A percentile compares a stretch with the other conserved stretches of the same genome.
Conservation (phyloP, 2,113 vertebrate genomes). For the Albula goreensis region DNA sequence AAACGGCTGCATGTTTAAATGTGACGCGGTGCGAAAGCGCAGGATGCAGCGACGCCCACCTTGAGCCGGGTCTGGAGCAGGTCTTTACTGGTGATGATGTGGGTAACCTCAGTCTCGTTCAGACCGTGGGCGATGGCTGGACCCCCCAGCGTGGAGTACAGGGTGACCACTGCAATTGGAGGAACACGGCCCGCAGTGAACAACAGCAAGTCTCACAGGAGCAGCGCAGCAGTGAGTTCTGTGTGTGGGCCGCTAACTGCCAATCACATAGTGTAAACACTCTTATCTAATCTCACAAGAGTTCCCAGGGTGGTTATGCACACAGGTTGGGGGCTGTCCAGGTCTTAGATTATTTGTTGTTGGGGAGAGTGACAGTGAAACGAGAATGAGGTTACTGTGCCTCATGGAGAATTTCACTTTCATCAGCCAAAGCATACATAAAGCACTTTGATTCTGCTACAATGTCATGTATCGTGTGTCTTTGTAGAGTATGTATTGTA, state of each 20-base stretch:
- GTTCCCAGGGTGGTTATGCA: background rate
- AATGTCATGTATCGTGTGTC: no score
- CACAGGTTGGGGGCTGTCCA: background rate
- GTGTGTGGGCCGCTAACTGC: background rate
- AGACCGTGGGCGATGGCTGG: constrained; percentile 89
- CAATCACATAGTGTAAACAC: background rate
- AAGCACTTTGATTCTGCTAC: no score
- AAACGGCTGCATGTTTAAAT: background rate
- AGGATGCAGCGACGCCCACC: constrained; percentile 64
- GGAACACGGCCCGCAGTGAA: background rate
- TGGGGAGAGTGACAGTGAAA: background rate
- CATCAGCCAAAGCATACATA: background rate
- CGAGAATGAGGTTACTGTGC: background rate
- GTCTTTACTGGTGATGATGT: constrained; percentile 96
- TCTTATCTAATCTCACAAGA: background rate
- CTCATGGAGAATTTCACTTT: background rate
- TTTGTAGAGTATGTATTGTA: no score
- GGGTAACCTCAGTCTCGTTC: constrained; percentile 91
- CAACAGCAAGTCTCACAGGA: background rate
- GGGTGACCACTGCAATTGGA: constrained; percentile 81
- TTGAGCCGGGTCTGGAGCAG: constrained; percentile 88
- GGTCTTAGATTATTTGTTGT: background rate
- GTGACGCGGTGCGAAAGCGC: no score
- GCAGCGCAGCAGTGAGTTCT: background rate
- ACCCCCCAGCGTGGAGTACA: constrained; percentile 90